Evolutionary conservation across 2,113 vertebrate genomes (phyloP), one percentile per base, ranked within the genome.

Genomic region (Aythya baeri): DNA sequence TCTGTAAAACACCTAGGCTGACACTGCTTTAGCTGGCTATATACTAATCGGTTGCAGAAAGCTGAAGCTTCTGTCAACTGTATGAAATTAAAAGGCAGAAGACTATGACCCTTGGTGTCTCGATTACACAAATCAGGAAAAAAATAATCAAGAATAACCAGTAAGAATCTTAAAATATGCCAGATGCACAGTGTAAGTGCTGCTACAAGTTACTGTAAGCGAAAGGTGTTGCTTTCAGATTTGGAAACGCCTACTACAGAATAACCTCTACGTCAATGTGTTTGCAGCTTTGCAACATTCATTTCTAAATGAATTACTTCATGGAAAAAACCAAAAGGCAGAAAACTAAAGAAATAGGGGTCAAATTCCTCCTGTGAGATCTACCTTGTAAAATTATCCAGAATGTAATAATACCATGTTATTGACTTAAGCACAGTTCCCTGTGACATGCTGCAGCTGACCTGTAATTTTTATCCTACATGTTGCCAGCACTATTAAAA

Each of bases 391-490:
- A 97, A 98, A 98, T 98, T 98, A 98, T 96, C 95, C 97, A 94
- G 95, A 95, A 97, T 96, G 90, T 96, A 98, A 98, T 98, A 98
- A 98, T 97, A 97, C 80, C 85, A 95, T 97, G 94, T 98, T 98
- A 98, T 98, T 98, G 98, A 98, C 97, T 98, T 98, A 98, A 98
- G 97, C 97, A 96, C 96, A 97, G 97, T 96, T 98, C 95, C 95
- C 93, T 61, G 89, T 96, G 97, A 98, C 98, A 97, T 95, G 97
- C 90, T 96, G 96, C 96, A 93, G 94, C 97, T 98, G 98, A 98
- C 98, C 98, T 98, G 98, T 98, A 98, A 98, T 98, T 98, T 98
- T 97, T 97, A 97, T 98, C 96, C 97, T 97, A 96, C 96, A 97
- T 92, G 97, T 98, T 97, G 98, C 97, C 97, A 97, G 97, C 91